Base-by-base conservation (phyloP, 2,113 vertebrate genomes). In the Regulus satrapa region DNA sequence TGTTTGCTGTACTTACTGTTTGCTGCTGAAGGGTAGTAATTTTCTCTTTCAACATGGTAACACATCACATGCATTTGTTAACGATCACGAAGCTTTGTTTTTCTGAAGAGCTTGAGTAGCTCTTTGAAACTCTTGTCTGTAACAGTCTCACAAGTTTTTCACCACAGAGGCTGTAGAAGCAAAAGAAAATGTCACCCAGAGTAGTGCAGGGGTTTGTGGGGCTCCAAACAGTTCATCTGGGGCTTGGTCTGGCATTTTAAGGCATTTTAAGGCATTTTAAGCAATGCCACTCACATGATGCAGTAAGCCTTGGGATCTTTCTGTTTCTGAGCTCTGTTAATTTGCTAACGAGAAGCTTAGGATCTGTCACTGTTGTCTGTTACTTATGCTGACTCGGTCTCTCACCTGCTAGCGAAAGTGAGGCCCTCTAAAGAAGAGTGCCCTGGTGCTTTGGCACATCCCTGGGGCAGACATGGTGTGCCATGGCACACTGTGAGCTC, bases 381-480 rank as follows among this genome's bases (percentile, higher is more conserved):
- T 32, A 23, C 31, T 59, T 58, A 10, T 3, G 23, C 66, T 49
- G 56, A 52, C 15, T 66, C 4, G 2, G 32, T 21, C 34, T 86
- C 29, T 78, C 66, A 77, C 41, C 74, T 77, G 51, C 28, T 18
- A 34, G 45, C 8, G 49, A 43, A 66, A 40, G 68, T 15, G 28
- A 58, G 55, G 20, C 12, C 17, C 26, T 46, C 36, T n/a, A 17
- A 52, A 48, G 40, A 51, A 9, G 32, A 62, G 78, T 10, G 41
- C 18, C 23, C 59, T 10, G 46, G 40, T 3, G 2, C 54, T 90
- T n/a, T 46, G 56, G 34, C 9, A n/a, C 21, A 14, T 4, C 1
- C 23, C 46, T 66, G 1, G 2, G 29, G 43, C 12, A 29, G 51
- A 17, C 18, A n/a, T 16, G 0, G 0, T 3, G 31, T 31, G 24